Conservation (phyloP, 2,888 invertebrate species). For the Shargacucullia verbasci region DNA sequence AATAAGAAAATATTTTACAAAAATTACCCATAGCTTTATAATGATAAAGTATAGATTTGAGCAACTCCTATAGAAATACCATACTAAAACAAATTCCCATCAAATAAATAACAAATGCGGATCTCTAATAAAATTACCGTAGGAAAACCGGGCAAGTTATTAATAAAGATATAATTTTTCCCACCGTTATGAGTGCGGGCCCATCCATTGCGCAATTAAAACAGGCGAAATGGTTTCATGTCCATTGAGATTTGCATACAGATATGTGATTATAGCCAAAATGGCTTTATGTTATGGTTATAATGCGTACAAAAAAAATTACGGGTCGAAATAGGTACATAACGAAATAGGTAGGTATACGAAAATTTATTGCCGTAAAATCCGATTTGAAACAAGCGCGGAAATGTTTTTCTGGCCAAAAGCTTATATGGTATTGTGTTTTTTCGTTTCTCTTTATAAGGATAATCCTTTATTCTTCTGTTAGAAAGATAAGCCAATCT, state of each 20-base stretch:
- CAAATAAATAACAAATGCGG: slow-evolving; percentile 56
- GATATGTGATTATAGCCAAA: slow-evolving; percentile 79
- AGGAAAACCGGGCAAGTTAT: slow-evolving; percentile 65
- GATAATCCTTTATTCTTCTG: no score
- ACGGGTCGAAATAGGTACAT: slow-evolving; percentile 38
- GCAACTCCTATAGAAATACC: no score
- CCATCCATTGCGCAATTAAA: slow-evolving; percentile 81
- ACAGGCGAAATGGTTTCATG: slow-evolving; percentile 70
- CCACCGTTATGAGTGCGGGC: slow-evolving; percentile 72
- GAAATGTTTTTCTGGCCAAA: background rate
- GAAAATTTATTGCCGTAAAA: slow-evolving; percentile 49
- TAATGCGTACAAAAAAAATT: slow-evolving; percentile 57
- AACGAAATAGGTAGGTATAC: no score
- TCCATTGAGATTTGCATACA: slow-evolving; percentile 85
- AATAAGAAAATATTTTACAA: no score
- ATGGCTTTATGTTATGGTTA: slow-evolving; percentile 65
- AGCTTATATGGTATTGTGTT: no score
- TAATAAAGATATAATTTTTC: slow-evolving; percentile 79
- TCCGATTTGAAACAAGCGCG: slow-evolving; percentile 12
- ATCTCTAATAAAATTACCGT: slow-evolving; percentile 68
- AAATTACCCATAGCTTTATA: no score
- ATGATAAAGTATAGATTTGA: slow-evolving; percentile 11
- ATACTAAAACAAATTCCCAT: slow-evolving; percentile 31
- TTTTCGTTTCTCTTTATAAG: no score
- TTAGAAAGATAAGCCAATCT: no score